Evolutionary conservation across 2,888 invertebrate species (phyloP).

Genomic region (Steromphala cineraria): DNA sequence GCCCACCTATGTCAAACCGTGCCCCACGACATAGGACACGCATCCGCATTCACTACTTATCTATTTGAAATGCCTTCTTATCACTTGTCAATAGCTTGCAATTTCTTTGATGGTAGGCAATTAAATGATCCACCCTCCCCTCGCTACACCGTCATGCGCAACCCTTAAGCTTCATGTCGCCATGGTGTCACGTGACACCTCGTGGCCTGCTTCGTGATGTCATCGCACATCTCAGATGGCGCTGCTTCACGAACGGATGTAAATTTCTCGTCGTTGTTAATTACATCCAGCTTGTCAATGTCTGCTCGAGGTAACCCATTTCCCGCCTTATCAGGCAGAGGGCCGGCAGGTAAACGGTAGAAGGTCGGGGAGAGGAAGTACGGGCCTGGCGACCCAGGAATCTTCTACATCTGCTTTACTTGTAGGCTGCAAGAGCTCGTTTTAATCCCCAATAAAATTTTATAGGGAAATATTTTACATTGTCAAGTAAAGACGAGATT

Average conservation of each 20-base stretch:
- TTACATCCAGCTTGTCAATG: constrained; percentile 15
- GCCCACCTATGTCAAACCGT: constrained; percentile 9
- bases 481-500: constrained; percentile 47
- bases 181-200: constrained; percentile 6
- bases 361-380: background rate
- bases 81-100: constrained; percentile 15
- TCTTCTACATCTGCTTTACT: constrained; percentile 1
- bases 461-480: constrained; percentile 53
- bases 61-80: constrained; percentile 15
- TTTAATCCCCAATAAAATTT: constrained; percentile 53
- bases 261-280: constrained; percentile 15
- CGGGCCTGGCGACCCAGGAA: background rate
- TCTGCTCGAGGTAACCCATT: constrained; percentile 12
- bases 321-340: background rate
- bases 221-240: background rate
- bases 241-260: constrained; percentile 20
- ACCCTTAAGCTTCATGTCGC: background rate
- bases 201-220: background rate
- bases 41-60: constrained; percentile 17
- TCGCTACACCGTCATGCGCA: background rate
- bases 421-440: background rate
- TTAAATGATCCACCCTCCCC: constrained; percentile 9
- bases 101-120: constrained; percentile 15
- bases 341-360: background rate
- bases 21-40: background rate